Evolutionary conservation across 2,888 invertebrate genomes (phyloP).

Genomic region (Lithophane socia): DNA sequence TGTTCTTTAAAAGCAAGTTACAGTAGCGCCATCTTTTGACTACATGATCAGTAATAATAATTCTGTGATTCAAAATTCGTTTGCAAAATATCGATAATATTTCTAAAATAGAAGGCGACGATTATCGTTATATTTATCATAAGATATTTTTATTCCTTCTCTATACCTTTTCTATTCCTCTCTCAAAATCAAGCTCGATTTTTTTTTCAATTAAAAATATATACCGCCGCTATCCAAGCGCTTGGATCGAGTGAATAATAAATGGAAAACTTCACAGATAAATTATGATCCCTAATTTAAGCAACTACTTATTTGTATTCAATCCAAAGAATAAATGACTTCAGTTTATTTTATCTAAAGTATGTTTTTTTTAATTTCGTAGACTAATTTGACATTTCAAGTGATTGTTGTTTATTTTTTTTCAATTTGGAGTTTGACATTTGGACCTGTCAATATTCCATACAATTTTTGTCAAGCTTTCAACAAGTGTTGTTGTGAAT

Average conservation of each 20-base stretch:
- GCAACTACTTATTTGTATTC: neutral
- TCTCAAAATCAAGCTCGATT: conserved; percentile 46
- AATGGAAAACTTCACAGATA: neutral
- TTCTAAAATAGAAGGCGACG: conserved; percentile 43
- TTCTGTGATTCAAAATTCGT: conserved; percentile 29
- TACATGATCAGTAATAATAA: conserved; percentile 26
- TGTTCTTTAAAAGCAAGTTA: neutral
- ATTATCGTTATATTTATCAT: conserved; percentile 6
- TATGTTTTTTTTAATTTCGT: too few species aligned
- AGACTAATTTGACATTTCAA: too few species aligned
- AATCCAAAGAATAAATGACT: neutral
- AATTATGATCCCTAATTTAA: neutral
- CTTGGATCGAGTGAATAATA: neutral
- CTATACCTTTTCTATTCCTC: neutral
- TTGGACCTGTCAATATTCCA: too few species aligned
- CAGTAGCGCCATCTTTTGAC: conserved; percentile 21
- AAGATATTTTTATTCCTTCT: conserved; percentile 7
- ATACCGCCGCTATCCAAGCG: neutral
- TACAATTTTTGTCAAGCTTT: too few species aligned
- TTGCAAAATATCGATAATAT: conserved; percentile 13
- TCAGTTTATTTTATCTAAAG: neutral
- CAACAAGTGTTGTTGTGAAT: too few species aligned
- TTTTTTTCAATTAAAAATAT: neutral
- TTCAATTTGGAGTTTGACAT: too few species aligned
- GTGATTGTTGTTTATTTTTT: too few species aligned